Evolutionary conservation across 2,888 invertebrate genomes (phyloP), one percentile per base, ranked within the genome.

Genomic region (Cerastoderma edule): DNA sequence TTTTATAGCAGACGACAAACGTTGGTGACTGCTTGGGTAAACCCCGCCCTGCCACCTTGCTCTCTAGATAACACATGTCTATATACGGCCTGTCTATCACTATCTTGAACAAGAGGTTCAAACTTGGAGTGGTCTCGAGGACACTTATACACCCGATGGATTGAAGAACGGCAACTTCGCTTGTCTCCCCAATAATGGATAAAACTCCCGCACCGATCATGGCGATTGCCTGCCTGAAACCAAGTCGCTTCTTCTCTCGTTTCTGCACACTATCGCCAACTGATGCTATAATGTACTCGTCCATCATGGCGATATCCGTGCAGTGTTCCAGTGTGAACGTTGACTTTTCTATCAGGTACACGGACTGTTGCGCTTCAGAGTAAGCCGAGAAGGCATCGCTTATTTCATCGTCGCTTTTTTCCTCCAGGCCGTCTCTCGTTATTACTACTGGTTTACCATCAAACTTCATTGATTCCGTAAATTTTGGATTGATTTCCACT

Each of bases 181-280:
- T 75, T 2, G 76, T 75, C 35, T 74, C 67, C 13, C 80, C 80
- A 28, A 77, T 74, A n/a, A 72, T 35, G 13, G 70, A 64, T 27
- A 80, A 67, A 35, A 60, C 67, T 10, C 67, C 63, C 1, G 80
- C 74, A 19, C 75, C 72, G 16, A 46, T 19, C 30, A 80, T n/a
- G 5, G 69, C 56, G 16, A 80, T 60, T 8, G 60, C 80, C 53
- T 80, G 80, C 44, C 80, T 39, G 53, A 75, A 80, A 30, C 77
- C 68, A 75, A 75, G 72, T 24, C 63, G 48, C 30, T 72, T 77
- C 27, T 72, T 32, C 56, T 80, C 80, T 39, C 80, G 65, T 53
- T 80, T 80, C 33, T 80, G 80, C 24, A 80, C 66, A 33, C 76
- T 80, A 28, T 80, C 80, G 16, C 77, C 80, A 10, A 77, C 69